Evolutionary conservation across 2,797 vertebrate species (phyloP).

Genomic region (Thamnophis elegans): DNA sequence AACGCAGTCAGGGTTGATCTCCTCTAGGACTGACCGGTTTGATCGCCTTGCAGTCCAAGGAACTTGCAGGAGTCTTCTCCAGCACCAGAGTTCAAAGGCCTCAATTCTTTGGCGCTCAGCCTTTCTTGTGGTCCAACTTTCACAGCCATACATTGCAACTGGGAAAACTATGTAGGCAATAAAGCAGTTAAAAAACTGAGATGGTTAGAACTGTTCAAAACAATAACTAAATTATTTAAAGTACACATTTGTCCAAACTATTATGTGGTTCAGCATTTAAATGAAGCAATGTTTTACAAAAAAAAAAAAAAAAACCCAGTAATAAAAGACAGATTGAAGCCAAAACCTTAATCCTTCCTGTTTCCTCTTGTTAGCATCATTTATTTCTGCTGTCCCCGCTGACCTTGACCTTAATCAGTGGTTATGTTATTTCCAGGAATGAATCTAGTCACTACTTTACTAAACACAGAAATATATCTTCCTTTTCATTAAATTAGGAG

Average conservation of each 20-base stretch:
- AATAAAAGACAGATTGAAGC: slow-evolving; percentile 72
- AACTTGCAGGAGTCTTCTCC: no score
- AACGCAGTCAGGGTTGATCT: no score
- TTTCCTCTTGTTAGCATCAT: slow-evolving; percentile 70
- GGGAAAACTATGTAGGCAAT: slow-evolving; percentile 25
- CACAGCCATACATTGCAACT: no score
- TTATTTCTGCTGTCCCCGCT: slow-evolving; percentile 63
- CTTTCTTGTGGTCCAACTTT: no score
- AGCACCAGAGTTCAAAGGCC: no score
- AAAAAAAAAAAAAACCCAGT: slow-evolving; percentile 31
- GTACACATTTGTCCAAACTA: slow-evolving; percentile 44
- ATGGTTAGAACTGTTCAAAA: slow-evolving; percentile 65
- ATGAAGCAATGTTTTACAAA: slow-evolving; percentile 68
- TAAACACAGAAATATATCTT: slow-evolving; percentile 31
- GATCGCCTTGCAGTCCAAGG: no score
- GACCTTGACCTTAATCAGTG: slow-evolving; percentile 48
- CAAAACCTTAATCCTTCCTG: slow-evolving; percentile 68
- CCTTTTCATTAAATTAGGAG: not conserved
- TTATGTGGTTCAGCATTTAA: slow-evolving; percentile 66
- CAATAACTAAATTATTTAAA: slow-evolving; percentile 66
- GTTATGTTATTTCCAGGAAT: slow-evolving; percentile 26
- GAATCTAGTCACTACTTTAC: slow-evolving; percentile 31
- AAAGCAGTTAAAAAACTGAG: slow-evolving; percentile 42
- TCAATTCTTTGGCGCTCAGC: no score
- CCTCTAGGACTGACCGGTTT: no score